phyloP scores from a whole-genome alignment of 35 echinoderm and acorn worm species.

The Strongylocentrotus purpuratus region DNA sequence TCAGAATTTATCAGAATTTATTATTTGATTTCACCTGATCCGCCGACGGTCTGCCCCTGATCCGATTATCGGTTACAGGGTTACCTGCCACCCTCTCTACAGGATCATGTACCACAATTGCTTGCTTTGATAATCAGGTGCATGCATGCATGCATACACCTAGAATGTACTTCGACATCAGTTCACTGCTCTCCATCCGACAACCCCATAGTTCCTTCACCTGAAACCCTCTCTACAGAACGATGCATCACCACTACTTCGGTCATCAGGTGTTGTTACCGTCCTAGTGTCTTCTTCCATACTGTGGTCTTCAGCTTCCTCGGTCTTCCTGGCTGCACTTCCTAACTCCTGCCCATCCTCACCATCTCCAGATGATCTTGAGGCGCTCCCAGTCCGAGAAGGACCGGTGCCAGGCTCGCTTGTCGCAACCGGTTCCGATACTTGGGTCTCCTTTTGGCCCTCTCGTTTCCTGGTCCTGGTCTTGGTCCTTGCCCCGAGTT shows the following conservation, averaged over 20 bases:
- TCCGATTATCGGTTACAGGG: no score
- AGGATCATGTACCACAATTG: no score
- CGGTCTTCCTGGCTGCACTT: neutral
- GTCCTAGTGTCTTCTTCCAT: neutral
- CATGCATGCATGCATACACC: no score
- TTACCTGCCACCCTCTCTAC: no score
- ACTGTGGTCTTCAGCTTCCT: neutral
- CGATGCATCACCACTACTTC: neutral
- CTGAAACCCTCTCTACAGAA: slow-evolving; percentile 24
- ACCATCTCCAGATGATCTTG: neutral
- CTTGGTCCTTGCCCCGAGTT: neutral
- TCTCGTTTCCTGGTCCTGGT: neutral
- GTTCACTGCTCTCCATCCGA: no score
- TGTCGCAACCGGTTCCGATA: neutral
- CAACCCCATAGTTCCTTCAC: neutral
- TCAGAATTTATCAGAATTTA: no score
- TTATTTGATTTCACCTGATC: no score
- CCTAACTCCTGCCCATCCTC: neutral
- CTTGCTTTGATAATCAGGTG: no score
- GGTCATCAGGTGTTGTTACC: neutral
- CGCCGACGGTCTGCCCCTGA: no score
- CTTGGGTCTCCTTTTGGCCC: neutral
- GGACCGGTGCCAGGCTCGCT: neutral
- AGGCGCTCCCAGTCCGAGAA: neutral
- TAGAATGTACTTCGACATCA: neutral